Conservation (phyloP, 1,140 invertebrate species). For the Drosophila lini region DNA sequence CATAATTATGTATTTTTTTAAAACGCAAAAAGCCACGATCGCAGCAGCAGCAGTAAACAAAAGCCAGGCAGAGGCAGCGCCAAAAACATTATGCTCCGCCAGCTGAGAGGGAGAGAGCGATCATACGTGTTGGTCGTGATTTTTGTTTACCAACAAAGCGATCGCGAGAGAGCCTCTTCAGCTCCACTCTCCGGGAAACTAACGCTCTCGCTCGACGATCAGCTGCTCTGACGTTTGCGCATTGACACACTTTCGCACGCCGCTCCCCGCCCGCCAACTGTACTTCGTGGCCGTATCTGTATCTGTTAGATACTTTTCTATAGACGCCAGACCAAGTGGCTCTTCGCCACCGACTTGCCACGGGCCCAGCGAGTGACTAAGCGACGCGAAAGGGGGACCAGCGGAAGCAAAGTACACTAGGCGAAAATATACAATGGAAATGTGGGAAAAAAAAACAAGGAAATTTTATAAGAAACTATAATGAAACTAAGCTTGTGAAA, state of each 20-base stretch:
- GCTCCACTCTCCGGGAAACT: slow-evolving; percentile 7
- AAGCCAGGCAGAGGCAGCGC: slow-evolving; percentile 48
- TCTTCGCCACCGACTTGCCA: slow-evolving; percentile 62
- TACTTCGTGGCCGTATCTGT: neutral
- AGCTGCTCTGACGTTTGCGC: slow-evolving; percentile 77
- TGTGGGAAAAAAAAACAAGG: neutral
- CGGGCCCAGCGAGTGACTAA: slow-evolving; percentile 33
- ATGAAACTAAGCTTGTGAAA: too few relatives aligned
- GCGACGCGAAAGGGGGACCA: neutral
- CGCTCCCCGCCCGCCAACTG: slow-evolving; percentile 1
- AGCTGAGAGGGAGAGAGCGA: slow-evolving; percentile 54
- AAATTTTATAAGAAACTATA: too few relatives aligned
- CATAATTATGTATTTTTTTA: slow-evolving; percentile 83
- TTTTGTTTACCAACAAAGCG: slow-evolving; percentile 76
- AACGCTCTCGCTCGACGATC: slow-evolving; percentile 55
- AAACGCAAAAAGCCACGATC: slow-evolving; percentile 71
- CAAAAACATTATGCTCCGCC: slow-evolving; percentile 72
- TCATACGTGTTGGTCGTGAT: slow-evolving; percentile 73
- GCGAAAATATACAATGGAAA: neutral
- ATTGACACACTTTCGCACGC: slow-evolving; percentile 72
- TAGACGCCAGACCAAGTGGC: slow-evolving; percentile 69
- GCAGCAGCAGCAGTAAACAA: slow-evolving; percentile 43
- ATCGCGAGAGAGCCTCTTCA: slow-evolving; percentile 14
- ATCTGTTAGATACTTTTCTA: slow-evolving; percentile 56
- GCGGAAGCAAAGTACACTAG: slow-evolving; percentile 2